Percentiles rank a stretch among this genome's conserved stretches.
These are phyloP conservation scores for Indri indri DNA, from an alignment of 2,113 vertebrate species.

Conservation along the genomic window DNA sequence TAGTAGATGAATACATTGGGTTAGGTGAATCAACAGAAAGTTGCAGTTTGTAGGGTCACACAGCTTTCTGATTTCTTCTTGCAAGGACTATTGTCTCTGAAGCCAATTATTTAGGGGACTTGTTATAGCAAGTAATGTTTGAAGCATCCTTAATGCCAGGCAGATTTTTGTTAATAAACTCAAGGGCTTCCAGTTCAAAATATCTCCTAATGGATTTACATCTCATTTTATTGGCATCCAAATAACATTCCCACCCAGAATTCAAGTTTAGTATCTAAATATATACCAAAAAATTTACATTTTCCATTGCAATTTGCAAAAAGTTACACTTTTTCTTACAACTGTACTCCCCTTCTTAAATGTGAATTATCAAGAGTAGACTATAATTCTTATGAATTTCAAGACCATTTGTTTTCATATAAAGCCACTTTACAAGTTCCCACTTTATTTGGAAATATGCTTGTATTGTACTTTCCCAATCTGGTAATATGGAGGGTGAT, in stretches of 20 bases:
- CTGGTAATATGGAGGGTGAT: background rate
- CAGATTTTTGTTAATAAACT: background rate
- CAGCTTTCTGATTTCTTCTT: background rate
- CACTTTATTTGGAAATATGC: background rate
- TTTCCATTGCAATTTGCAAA: background rate
- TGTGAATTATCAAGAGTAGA: background rate
- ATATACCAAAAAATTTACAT: background rate
- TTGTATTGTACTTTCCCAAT: background rate
- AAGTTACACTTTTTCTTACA: background rate
- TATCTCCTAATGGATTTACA: background rate
- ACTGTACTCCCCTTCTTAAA: background rate
- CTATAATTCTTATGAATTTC: background rate
- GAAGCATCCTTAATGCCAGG: background rate
- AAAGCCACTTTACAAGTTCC: background rate
- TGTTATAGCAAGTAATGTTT: background rate
- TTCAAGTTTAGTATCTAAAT: constrained; percentile 14
- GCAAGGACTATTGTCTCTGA: background rate
- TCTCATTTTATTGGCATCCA: constrained; percentile 12
- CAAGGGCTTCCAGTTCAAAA: background rate
- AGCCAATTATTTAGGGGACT: background rate
- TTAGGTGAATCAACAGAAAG: background rate
- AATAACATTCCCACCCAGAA: background rate
- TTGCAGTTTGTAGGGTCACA: background rate
- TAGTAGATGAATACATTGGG: background rate
- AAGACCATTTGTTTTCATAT: background rate